These are phyloP conservation scores for Halesus radiatus DNA, from an alignment of 1,140 invertebrate species.

Conservation along the genomic window DNA sequence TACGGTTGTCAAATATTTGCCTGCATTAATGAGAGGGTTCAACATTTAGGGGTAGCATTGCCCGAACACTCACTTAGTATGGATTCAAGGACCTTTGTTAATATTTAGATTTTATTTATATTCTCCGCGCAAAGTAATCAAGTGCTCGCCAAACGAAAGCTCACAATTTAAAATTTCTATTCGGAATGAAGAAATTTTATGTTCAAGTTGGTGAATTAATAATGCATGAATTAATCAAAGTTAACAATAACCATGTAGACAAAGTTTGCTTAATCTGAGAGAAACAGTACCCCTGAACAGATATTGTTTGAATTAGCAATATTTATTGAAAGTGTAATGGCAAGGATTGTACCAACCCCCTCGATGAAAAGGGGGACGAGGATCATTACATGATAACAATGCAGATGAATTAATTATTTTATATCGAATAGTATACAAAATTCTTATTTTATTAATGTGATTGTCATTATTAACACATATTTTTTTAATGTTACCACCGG, in stretches of 20 bases:
- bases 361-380: too few relatives aligned
- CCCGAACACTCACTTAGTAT: neutral
- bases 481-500: too few relatives aligned
- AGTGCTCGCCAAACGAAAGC: neutral
- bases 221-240: constrained; percentile 24
- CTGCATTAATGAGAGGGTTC: constrained; percentile 32
- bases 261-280: neutral
- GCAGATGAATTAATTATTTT: too few relatives aligned
- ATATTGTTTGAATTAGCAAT: too few relatives aligned
- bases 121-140: neutral
- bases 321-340: too few relatives aligned
- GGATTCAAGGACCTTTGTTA: constrained; percentile 8
- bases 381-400: too few relatives aligned
- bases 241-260: neutral
- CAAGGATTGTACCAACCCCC: too few relatives aligned
- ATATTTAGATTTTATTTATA: constrained; percentile 10
- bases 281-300: too few relatives aligned
- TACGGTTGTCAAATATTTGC: constrained; percentile 38
- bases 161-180: neutral
- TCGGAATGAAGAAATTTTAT: neutral
- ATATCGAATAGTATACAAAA: too few relatives aligned
- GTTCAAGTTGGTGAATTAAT: neutral
- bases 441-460: too few relatives aligned
- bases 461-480: too few relatives aligned
- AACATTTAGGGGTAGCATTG: constrained; percentile 5